These are phyloP conservation scores for Eulithis testata DNA, from an alignment of 2,888 invertebrate genomes.

Conservation along the genomic window DNA sequence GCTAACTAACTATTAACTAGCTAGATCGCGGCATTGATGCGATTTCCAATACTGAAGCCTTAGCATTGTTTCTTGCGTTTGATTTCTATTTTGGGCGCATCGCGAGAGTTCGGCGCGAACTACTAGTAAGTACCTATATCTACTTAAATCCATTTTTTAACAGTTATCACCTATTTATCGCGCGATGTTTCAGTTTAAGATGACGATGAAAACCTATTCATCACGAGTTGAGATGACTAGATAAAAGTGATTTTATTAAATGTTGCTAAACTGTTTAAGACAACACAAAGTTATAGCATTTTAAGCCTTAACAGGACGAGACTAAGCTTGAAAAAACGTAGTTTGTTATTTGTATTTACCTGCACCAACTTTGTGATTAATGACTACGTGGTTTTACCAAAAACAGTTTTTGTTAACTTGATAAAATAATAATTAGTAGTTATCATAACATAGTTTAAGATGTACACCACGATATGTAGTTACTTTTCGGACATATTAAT, in stretches of 20 bases:
- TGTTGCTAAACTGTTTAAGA: slow-evolving; percentile 18
- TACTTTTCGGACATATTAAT: slow-evolving; percentile 50
- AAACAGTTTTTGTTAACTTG: slow-evolving; percentile 70
- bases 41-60: too few relatives aligned
- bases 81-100: too few relatives aligned
- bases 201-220: slow-evolving; percentile 6
- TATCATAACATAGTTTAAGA: slow-evolving; percentile 12
- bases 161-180: background rate
- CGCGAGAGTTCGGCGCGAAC: too few relatives aligned
- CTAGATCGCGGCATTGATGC: too few relatives aligned
- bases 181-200: background rate
- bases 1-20: too few relatives aligned
- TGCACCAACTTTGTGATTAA: slow-evolving; percentile 59
- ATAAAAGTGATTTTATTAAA: slow-evolving; percentile 20
- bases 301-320: slow-evolving; percentile 12
- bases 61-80: too few relatives aligned
- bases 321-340: slow-evolving; percentile 24
- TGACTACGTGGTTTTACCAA: slow-evolving; percentile 61
- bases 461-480: background rate
- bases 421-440: slow-evolving; percentile 68
- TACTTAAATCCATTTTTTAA: background rate
- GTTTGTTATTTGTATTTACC: slow-evolving; percentile 37
- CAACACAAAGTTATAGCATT: background rate
- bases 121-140: too few relatives aligned
- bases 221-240: slow-evolving; percentile 7